Base-by-base conservation (phyloP, 2,113 vertebrate genomes). In the Actinemys pallida region DNA sequence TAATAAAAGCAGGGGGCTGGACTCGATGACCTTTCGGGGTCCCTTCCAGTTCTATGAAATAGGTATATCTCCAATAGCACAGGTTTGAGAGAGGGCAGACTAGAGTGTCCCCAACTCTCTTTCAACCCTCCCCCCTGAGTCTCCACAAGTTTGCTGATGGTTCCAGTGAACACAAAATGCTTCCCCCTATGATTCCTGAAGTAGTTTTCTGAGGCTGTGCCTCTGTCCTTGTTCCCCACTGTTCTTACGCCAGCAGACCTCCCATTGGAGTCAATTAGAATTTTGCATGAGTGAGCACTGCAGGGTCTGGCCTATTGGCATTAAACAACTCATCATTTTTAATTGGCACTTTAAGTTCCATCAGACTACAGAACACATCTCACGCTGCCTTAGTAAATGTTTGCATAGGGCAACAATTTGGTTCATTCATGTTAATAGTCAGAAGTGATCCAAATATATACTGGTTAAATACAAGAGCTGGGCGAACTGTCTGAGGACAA, bases 311-410 rank as follows among this genome's bases (percentile, higher is more conserved):
- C 92, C 95, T 95, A 83, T 81, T 97, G 95, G 93, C 96, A 96
- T 98, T 98, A 98, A 98, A 96, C 97, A 97, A 98, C 95, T 97
- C 96, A 97, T 98, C 97, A 97, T 96, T 98, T 98, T 97, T 98
- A 98, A 98, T 96, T 98, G 97, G 87, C 88, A 97, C 96, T 98
- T 97, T 95, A 98, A 97, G 95, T 97, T 97, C 94, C 84, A 79
- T 96, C 96, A 96, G 94, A 96, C 90, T 72, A 53, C 80, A 84
- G 92, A 84, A 62, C 87, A 39, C 31, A 97, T 75, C 93, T 96
- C 91, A 94, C 79, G 92, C 14, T 89, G 95, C 92, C 88, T 96
- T 90, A 90, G 90, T 94, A 97, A 97, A 97, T 93, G 92, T 96
- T 98, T 98, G 95, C 96, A 95, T 87, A 96, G 89, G 56, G 94